Conservation (phyloP, 2,113 vertebrate species). For the Penelope pileata region DNA sequence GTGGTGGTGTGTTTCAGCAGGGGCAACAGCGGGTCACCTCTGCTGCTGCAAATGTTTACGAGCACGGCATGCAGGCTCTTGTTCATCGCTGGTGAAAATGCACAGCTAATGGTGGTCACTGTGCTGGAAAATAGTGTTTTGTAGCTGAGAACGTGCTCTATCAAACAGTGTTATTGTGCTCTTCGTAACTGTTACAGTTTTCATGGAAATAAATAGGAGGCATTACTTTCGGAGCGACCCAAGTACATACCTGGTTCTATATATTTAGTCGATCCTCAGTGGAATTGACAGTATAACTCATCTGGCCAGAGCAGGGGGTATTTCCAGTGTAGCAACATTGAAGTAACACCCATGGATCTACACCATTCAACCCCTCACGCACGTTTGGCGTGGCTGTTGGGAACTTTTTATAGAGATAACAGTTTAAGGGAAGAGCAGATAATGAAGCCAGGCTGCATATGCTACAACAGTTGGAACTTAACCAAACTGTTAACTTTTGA, state of each 20-base stretch:
- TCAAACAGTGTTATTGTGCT: not conserved
- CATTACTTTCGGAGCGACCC: not conserved
- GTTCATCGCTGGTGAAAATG: not conserved
- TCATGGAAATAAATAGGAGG: not conserved
- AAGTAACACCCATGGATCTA: not conserved
- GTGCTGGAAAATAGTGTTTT: not conserved
- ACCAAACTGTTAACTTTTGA: slow-evolving; percentile 33
- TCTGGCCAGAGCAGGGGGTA: not conserved
- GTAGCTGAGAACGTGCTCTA: not conserved
- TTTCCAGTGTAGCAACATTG: not conserved
- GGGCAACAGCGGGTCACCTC: too few relatives aligned
- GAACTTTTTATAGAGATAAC: not conserved
- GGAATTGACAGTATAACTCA: not conserved
- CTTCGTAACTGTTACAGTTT: not conserved
- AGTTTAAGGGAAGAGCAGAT: slow-evolving; percentile 36
- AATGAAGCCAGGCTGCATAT: slow-evolving; percentile 62
- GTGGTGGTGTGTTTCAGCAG: too few relatives aligned
- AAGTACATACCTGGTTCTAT: not conserved
- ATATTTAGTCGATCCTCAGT: fast-evolving
- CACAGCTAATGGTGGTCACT: not conserved
- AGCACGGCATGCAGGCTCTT: not conserved
- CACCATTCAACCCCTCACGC: not conserved
- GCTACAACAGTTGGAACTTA: slow-evolving; percentile 57
- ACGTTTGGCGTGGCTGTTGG: not conserved
- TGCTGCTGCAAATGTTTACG: too few relatives aligned